Conservation (phyloP, 1,140 invertebrate genomes). For the Cyrtorhinus lividipennis region DNA sequence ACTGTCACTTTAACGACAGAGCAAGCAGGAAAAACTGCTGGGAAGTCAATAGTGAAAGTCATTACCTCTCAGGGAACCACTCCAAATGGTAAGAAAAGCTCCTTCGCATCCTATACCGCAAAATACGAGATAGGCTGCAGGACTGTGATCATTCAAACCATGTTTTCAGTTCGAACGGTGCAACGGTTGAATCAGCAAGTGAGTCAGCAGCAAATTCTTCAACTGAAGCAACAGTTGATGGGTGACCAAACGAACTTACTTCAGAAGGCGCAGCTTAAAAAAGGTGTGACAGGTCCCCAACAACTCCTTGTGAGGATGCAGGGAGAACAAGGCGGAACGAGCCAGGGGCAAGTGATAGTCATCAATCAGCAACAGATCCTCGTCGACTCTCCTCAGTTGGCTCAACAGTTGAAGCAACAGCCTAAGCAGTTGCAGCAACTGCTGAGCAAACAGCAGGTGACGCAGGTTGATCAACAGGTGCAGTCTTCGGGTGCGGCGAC, state of each 20-base stretch:
- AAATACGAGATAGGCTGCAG: too few species aligned
- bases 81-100: not conserved
- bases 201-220: conserved; percentile 22
- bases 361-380: conserved; percentile 24
- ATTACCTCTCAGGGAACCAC: conserved; percentile 21
- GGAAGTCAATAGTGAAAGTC: conserved; percentile 24
- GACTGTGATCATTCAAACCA: not conserved
- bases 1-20: conserved; percentile 11
- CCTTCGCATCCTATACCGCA: too few species aligned
- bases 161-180: conserved; percentile 28
- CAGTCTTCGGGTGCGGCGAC: not conserved
- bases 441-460: conserved; percentile 13
- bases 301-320: conserved; percentile 22
- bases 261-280: conserved; percentile 15
- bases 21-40: conserved; percentile 7
- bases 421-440: conserved; percentile 24
- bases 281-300: conserved; percentile 22
- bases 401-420: conserved; percentile 19
- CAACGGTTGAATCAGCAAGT: conserved; percentile 14
- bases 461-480: not conserved
- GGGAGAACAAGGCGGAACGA: conserved; percentile 1
- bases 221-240: conserved; percentile 23
- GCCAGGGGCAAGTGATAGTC: conserved; percentile 23
- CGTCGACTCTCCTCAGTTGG: conserved; percentile 19
- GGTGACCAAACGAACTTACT: conserved; percentile 14